Evolutionary conservation across 2,113 vertebrate species (phyloP).

Genomic region (Macrotus californicus): DNA sequence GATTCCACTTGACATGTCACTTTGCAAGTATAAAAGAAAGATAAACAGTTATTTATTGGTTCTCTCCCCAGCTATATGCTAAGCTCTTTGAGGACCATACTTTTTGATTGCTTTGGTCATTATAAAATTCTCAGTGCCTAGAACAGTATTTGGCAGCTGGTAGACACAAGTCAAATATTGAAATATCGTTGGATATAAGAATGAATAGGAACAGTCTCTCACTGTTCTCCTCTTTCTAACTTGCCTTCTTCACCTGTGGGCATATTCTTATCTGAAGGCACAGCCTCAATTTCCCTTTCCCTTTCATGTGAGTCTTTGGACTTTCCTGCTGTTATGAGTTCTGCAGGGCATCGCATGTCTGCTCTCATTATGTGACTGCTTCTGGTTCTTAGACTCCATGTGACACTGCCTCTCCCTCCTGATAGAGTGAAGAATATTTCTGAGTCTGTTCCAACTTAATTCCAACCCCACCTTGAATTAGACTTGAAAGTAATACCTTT

Average conservation of each 20-base stretch:
- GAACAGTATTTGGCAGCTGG: neutral
- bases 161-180: neutral
- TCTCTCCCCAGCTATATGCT: neutral
- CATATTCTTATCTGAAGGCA: neutral
- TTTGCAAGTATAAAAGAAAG: neutral
- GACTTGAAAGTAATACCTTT: neutral
- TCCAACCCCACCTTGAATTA: neutral
- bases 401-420: neutral
- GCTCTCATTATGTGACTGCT: neutral
- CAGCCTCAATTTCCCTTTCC: neutral
- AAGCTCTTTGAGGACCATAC: neutral
- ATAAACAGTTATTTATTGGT: neutral
- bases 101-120: neutral
- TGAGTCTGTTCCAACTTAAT: conserved; percentile 2
- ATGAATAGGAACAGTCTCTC: neutral
- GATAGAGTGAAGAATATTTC: neutral
- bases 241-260: neutral
- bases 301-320: neutral
- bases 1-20: neutral
- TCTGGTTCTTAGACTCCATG: neutral
- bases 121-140: neutral
- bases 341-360: fast-evolving
- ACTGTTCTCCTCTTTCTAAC: neutral
- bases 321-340: neutral
- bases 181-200: neutral